A percentile compares a stretch with the other conserved stretches of the same genome.
Evolutionary conservation across 2,888 invertebrate species (phyloP).

Genomic region (Amorpha juglandis): DNA sequence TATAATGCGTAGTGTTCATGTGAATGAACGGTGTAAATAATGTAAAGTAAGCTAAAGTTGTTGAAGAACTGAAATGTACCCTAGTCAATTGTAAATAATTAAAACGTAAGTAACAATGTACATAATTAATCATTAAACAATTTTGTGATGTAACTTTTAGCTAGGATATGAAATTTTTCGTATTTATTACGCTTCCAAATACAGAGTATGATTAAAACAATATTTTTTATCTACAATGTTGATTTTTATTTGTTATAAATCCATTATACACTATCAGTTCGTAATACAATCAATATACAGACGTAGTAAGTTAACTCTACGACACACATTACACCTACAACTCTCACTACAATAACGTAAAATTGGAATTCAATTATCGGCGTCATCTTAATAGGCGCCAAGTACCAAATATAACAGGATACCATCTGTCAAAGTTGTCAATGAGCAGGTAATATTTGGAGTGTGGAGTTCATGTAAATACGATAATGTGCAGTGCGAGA

Average conservation of each 20-base stretch:
- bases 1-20: constrained; percentile 56
- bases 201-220: constrained; percentile 82
- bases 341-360: constrained; percentile 23
- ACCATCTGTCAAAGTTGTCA: constrained; percentile 39
- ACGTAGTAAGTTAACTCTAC: constrained; percentile 5
- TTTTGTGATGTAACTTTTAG: constrained; percentile 82
- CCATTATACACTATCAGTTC: constrained; percentile 2
- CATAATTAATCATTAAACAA: constrained; percentile 56
- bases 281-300: constrained; percentile 4
- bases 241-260: constrained; percentile 54
- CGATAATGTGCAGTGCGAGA: constrained; percentile 34
- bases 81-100: constrained; percentile 84
- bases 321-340: constrained; percentile 7
- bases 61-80: constrained; percentile 83
- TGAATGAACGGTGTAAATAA: constrained; percentile 62
- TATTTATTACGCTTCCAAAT: constrained; percentile 84
- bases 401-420: constrained; percentile 28
- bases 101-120: constrained; percentile 50
- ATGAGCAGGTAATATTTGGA: constrained; percentile 40
- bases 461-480: constrained; percentile 37
- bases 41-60: constrained; percentile 57
- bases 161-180: constrained; percentile 77
- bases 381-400: constrained; percentile 27
- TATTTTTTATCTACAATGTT: constrained; percentile 76
- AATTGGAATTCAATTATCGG: constrained; percentile 30